Conservation (phyloP, 92 coral and sea anemone species). For the Pocillopora grandis region DNA sequence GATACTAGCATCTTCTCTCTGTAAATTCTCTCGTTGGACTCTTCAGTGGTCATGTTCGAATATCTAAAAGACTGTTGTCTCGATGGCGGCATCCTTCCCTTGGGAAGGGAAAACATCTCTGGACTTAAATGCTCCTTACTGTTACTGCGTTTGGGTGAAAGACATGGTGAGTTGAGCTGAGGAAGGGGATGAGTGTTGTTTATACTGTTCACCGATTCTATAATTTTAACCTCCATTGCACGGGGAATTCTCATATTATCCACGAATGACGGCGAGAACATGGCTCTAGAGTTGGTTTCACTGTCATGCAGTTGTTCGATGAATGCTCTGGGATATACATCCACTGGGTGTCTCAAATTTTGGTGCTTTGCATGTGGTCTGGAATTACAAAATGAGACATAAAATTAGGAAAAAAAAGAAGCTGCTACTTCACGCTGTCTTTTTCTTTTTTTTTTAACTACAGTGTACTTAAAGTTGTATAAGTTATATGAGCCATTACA, state of each 20-base stretch:
- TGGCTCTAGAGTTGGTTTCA: slow-evolving; percentile 4
- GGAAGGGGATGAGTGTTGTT: background rate
- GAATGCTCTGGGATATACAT: slow-evolving; percentile 55
- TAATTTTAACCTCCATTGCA: slow-evolving; percentile 76
- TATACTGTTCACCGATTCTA: slow-evolving; percentile 53
- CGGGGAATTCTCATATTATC: slow-evolving; percentile 79
- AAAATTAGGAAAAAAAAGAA: too few relatives aligned
- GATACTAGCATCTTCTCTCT: slow-evolving; percentile 75
- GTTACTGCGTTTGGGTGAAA: background rate
- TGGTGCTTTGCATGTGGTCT: slow-evolving; percentile 33
- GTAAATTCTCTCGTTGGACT: slow-evolving; percentile 58
- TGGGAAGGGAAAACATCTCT: slow-evolving; percentile 19
- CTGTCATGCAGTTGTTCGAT: slow-evolving; percentile 57
- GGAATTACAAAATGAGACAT: slow-evolving; percentile 9
- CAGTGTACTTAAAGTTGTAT: too few relatives aligned
- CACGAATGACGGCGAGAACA: slow-evolving; percentile 61
- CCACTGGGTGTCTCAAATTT: slow-evolving; percentile 23
- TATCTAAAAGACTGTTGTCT: slow-evolving; percentile 75
- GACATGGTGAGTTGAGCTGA: background rate
- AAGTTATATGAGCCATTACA: too few relatives aligned
- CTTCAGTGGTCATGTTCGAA: slow-evolving; percentile 63
- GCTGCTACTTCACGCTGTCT: too few relatives aligned
- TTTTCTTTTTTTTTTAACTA: too few relatives aligned
- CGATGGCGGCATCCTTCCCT: slow-evolving; percentile 43
- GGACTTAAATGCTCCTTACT: slow-evolving; percentile 11